Conservation (phyloP, 2,113 vertebrate species). For the Fukomys damarensis region DNA sequence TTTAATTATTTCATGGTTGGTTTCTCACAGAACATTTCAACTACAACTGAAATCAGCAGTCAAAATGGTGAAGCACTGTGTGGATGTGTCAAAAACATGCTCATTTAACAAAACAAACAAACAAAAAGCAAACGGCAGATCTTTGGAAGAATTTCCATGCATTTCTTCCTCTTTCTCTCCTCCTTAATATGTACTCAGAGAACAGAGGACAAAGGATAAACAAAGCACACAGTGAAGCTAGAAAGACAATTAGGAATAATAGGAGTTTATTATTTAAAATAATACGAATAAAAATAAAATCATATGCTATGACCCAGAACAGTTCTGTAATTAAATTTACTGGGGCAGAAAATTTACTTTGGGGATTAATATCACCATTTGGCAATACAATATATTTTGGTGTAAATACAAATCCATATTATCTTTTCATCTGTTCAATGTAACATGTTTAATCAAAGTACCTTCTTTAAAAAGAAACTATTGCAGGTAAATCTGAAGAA, state of each 20-base stretch:
- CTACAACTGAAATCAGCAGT: slow-evolving; percentile 1
- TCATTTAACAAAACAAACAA: slow-evolving; percentile 34
- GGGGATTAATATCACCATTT: slow-evolving; percentile 72
- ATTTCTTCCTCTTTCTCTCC: not conserved
- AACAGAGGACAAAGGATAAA: not conserved
- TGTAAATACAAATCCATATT: slow-evolving; percentile 49
- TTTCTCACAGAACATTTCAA: slow-evolving; percentile 26
- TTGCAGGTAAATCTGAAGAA: not conserved
- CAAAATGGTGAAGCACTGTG: slow-evolving; percentile 25
- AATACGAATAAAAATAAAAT: slow-evolving; percentile 70
- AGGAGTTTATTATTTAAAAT: slow-evolving; percentile 69
- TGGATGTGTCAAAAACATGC: not conserved
- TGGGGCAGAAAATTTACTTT: slow-evolving; percentile 78
- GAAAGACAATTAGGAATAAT: slow-evolving; percentile 61
- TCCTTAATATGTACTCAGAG: not conserved
- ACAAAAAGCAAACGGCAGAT: not conserved
- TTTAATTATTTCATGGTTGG: slow-evolving; percentile 39
- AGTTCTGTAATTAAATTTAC: slow-evolving; percentile 77
- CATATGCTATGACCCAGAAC: slow-evolving; percentile 64
- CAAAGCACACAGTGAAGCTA: slow-evolving; percentile 37
- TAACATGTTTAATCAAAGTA: not conserved
- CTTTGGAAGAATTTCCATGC: not conserved
- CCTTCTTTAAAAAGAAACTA: not conserved
- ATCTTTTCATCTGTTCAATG: slow-evolving; percentile 57
- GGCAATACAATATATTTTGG: slow-evolving; percentile 66